Evolutionary conservation across 1,140 invertebrate species (phyloP).

Genomic region (Chrysomallon squamiferum): DNA sequence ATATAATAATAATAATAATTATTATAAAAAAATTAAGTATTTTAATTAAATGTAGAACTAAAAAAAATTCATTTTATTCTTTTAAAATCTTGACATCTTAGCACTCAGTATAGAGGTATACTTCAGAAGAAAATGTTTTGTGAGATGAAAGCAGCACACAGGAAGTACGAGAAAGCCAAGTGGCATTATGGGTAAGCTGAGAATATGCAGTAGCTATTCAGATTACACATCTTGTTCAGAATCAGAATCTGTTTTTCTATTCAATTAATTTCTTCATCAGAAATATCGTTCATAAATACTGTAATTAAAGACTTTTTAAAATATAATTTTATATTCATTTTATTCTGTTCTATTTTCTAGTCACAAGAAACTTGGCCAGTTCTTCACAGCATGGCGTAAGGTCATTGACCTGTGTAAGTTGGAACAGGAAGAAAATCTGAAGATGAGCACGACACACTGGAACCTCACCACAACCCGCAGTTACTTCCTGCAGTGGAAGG

Average conservation of each 20-base stretch:
- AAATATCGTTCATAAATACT: no score
- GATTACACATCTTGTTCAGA: no score
- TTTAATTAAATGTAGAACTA: no score
- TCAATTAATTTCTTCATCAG: no score
- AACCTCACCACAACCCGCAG: neutral
- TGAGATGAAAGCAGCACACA: neutral
- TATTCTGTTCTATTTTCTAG: constrained; percentile 16
- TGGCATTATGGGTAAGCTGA: neutral
- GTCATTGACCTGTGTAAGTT: constrained; percentile 14
- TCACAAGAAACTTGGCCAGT: constrained; percentile 1
- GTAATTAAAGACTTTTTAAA: no score
- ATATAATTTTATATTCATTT: no score
- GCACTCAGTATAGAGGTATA: neutral
- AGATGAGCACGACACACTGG: constrained; percentile 17
- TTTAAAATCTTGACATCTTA: neutral
- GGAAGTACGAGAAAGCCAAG: neutral
- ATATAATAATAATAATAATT: no score
- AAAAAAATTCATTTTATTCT: neutral
- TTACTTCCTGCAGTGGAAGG: constrained; percentile 16
- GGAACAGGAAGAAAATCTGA: constrained; percentile 18
- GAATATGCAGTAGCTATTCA: no score
- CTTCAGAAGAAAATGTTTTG: neutral
- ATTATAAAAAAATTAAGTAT: no score
- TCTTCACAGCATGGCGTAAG: constrained; percentile 14
- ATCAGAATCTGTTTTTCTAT: no score